Evolutionary conservation across 1,140 invertebrate species (phyloP).

Genomic region (Bombus vancouverensis): DNA sequence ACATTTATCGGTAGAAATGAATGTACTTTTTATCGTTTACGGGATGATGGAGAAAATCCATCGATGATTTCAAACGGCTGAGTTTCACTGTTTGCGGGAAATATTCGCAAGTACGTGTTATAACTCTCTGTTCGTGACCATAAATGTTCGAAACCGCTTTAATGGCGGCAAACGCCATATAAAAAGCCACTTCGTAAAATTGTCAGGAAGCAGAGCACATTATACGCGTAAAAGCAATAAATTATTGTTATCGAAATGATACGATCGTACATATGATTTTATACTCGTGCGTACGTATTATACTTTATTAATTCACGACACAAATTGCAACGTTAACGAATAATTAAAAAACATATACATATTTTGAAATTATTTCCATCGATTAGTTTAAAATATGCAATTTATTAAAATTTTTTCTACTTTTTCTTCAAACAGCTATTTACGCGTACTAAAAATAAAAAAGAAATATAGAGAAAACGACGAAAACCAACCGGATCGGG

Average conservation of each 20-base stretch:
- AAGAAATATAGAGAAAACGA: not conserved
- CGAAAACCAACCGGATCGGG: not conserved
- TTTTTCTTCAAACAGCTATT: too few relatives aligned
- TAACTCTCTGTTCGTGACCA: not conserved
- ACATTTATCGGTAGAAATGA: rapidly evolving
- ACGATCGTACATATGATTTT: not conserved
- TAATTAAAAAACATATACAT: too few relatives aligned
- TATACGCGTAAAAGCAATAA: not conserved
- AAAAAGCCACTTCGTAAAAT: conserved; percentile 12
- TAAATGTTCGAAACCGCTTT: not conserved
- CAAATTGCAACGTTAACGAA: too few relatives aligned
- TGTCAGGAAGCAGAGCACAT: not conserved
- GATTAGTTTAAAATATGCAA: too few relatives aligned
- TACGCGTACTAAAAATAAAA: too few relatives aligned
- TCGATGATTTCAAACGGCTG: too few relatives aligned
- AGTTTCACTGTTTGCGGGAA: conserved; percentile 17
- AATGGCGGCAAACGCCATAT: not conserved
- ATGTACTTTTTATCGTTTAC: not conserved
- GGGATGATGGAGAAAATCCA: too few relatives aligned
- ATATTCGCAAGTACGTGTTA: not conserved
- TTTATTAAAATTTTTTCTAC: too few relatives aligned
- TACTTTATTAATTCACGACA: not conserved
- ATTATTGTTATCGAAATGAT: not conserved
- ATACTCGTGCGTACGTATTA: not conserved
- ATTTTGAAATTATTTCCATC: too few relatives aligned